These are phyloP conservation scores for Oophaga sylvatica DNA, from an alignment of 2,797 vertebrate species.

Conservation along the genomic window DNA sequence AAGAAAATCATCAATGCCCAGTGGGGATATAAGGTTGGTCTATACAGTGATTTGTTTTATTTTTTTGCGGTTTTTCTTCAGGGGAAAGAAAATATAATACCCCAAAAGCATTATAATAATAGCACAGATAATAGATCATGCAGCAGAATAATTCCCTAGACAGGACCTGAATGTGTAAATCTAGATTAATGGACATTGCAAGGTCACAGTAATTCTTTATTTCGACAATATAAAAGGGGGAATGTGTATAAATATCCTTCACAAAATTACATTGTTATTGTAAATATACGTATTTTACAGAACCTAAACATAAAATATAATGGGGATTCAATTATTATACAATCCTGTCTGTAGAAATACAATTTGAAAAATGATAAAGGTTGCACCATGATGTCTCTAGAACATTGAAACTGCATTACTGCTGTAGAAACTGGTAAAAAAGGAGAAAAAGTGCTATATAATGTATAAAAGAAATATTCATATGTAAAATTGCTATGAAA, in stretches of 20 bases:
- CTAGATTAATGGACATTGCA: conserved; percentile 39
- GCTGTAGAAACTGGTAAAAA: no score
- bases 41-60: neutral
- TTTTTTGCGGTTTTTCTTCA: conserved; percentile 8
- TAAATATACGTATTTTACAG: neutral
- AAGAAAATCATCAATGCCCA: neutral
- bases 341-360: no score
- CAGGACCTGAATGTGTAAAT: conserved; percentile 47
- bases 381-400: no score
- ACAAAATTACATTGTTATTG: neutral
- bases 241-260: neutral
- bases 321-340: no score
- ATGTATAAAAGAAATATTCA: no score
- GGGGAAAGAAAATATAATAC: conserved; percentile 43
- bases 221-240: neutral
- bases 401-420: no score
- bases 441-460: no score
- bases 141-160: conserved; percentile 31
- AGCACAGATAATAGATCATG: conserved; percentile 51
- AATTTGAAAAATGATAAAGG: no score
- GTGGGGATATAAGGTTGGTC: conserved; percentile 5
- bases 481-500: no score
- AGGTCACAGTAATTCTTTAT: conserved; percentile 42
- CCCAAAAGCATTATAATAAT: conserved; percentile 36
- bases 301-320: no score